A percentile compares a stretch with the other conserved stretches of the same genome.
Evolutionary conservation across 2,113 vertebrate species (phyloP).

Genomic region (Proterorhinus semilunaris): DNA sequence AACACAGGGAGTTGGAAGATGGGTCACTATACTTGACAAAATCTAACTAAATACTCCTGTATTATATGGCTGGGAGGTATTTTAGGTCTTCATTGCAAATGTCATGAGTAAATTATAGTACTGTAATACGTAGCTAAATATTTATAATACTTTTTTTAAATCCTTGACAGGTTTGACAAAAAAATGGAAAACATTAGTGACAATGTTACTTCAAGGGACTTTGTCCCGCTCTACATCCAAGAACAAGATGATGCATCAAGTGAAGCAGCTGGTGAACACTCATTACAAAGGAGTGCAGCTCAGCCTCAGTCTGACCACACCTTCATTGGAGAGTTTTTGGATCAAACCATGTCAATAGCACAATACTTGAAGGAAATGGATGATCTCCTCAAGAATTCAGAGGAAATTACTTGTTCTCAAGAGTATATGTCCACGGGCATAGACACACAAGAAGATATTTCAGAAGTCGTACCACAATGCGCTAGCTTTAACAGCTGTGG

Average conservation of each 20-base stretch:
- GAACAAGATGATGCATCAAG: slow-evolving; percentile 49
- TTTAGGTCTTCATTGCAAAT: too few relatives aligned
- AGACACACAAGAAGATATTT: slow-evolving; percentile 34
- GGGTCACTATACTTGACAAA: background rate
- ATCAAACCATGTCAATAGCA: slow-evolving; percentile 25
- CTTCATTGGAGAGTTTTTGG: slow-evolving; percentile 13
- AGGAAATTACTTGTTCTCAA: slow-evolving; percentile 38
- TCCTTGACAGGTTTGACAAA: slow-evolving; percentile 15
- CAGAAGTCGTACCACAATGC: background rate
- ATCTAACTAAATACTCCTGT: too few relatives aligned
- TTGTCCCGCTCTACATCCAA: slow-evolving; percentile 60
- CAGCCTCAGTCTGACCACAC: slow-evolving; percentile 22
- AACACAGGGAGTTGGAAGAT: slow-evolving; percentile 2
- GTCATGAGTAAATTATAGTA: too few relatives aligned
- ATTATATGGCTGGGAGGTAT: too few relatives aligned
- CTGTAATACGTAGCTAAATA: background rate
- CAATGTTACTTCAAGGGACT: slow-evolving; percentile 17
- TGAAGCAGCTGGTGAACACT: slow-evolving; percentile 16
- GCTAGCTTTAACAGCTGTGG: slow-evolving; percentile 8
- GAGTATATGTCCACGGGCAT: slow-evolving; percentile 46
- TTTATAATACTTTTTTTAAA: slow-evolving; percentile 8
- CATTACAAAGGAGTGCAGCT: slow-evolving; percentile 7
- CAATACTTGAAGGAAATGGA: slow-evolving; percentile 69
- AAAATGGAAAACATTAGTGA: slow-evolving; percentile 63
- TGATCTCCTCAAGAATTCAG: slow-evolving; percentile 59